A percentile compares a stretch with the other conserved stretches of the same genome.
phyloP scores from a whole-genome alignment of 2,113 vertebrate genomes.

The Sceloporus undulatus region DNA sequence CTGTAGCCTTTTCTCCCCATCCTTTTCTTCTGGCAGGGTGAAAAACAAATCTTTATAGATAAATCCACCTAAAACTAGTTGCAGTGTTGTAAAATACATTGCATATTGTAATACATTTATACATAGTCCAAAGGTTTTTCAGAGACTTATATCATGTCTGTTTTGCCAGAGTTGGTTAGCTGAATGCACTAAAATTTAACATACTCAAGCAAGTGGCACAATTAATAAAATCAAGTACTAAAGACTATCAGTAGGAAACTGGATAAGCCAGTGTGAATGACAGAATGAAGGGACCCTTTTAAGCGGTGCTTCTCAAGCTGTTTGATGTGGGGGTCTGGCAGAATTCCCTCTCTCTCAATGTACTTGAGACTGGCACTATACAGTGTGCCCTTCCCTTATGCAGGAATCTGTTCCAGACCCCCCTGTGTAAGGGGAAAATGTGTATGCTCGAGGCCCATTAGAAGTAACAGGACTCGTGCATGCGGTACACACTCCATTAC shows the following conservation, averaged over 20 bases:
- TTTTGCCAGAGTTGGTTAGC: background rate
- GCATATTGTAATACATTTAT: too few species aligned
- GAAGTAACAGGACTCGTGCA: too few species aligned
- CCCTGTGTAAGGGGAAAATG: too few species aligned
- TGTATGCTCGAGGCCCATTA: too few species aligned
- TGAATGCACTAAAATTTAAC: constrained; percentile 1
- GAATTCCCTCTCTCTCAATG: too few species aligned
- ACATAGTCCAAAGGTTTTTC: constrained; percentile 2
- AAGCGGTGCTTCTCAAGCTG: too few species aligned
- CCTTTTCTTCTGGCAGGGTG: background rate
- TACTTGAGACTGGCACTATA: too few species aligned
- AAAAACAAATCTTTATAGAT: constrained; percentile 6
- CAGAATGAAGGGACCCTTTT: background rate
- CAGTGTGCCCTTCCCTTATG: too few species aligned
- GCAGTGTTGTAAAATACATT: background rate
- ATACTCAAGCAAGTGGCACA: background rate
- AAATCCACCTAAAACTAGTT: background rate
- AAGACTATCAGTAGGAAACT: background rate
- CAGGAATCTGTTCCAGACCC: too few species aligned
- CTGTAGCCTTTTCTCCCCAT: background rate
- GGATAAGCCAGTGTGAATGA: background rate
- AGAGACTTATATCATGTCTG: rapidly evolving
- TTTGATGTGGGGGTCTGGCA: too few species aligned
- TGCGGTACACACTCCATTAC: too few species aligned
- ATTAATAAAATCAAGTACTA: background rate